Base-by-base conservation (phyloP, 2,888 invertebrate genomes). In the Junonia oenone region DNA sequence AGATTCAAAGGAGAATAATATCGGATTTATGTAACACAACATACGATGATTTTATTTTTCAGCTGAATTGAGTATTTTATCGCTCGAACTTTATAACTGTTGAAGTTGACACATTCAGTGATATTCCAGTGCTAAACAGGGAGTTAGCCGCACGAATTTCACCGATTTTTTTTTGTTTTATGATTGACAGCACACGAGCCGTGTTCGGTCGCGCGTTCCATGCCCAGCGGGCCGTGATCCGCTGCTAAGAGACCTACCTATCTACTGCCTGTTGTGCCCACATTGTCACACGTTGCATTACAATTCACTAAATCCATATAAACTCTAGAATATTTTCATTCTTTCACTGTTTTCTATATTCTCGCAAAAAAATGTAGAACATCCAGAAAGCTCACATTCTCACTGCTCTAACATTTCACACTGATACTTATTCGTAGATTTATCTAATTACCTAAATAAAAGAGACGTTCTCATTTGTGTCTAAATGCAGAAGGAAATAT, bases 151-250 rank as follows among this genome's bases (percentile, higher is more conserved):
- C 68, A 78, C 75, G 81, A 77, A 81, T 83, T 84, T 78, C 68
- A 75, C 67, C 72, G 69, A 71, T 68, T 78, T 80, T 68, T 78
- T 80, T 83, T 89, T 55, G 49, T 56, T 59, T 87, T 88, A 88
- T 90, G 87, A 90, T 88, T 88, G 87, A 87, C 87, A 86, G 83
- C 83, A 85, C 88, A 87, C 86, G 82, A 73, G 78, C 76, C 66
- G 82, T 85, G 87, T 68, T 80, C 88, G 86, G 86, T 86, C 84
- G 86, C 84, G 81, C 85, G 86, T 78, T 75, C 77, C 69, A 64
- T 82, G 82, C 76, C 76, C 83, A 86, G 71, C 78, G 83, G 79
- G 54, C 84, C 78, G 87, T 85, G 79, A 78, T 75, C 76, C 73
- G 56, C 76, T 76, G 75, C 81, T 83, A 86, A 85, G 83, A 85